A percentile compares a stretch with the other conserved stretches of the same genome.
These are phyloP conservation scores for Scaptomyza montana DNA, from an alignment of 1,140 invertebrate genomes.

Conservation along the genomic window DNA sequence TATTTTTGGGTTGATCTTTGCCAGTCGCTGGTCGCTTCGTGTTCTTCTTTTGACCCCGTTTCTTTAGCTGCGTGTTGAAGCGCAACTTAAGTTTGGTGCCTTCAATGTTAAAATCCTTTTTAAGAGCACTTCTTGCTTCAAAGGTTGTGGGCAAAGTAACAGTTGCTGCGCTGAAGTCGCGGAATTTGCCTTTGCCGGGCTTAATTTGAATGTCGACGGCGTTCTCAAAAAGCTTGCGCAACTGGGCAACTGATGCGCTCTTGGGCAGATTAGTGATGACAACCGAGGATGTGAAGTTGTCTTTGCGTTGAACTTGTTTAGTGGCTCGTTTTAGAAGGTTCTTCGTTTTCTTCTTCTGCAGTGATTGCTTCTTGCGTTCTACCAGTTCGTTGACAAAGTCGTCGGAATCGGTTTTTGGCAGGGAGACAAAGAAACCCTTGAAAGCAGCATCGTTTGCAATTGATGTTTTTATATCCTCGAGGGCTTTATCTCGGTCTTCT, in stretches of 20 bases:
- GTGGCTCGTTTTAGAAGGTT: slow-evolving; percentile 57
- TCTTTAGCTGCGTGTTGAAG: slow-evolving; percentile 59
- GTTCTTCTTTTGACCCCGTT: slow-evolving; percentile 36
- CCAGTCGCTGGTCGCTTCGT: slow-evolving; percentile 37
- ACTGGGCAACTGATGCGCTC: slow-evolving; percentile 54
- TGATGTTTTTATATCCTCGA: slow-evolving; percentile 47
- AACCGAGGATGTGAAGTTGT: slow-evolving; percentile 69
- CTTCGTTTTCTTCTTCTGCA: slow-evolving; percentile 70
- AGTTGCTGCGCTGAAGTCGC: slow-evolving; percentile 64
- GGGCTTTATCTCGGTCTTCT: slow-evolving; percentile 60
- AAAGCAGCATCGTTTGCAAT: slow-evolving; percentile 43
- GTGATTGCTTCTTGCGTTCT: slow-evolving; percentile 60
- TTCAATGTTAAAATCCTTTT: slow-evolving; percentile 53
- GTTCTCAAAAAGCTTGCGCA: slow-evolving; percentile 67
- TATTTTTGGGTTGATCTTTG: slow-evolving; percentile 19
- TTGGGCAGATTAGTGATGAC: slow-evolving; percentile 76
- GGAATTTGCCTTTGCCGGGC: slow-evolving; percentile 64
- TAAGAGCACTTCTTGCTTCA: slow-evolving; percentile 67
- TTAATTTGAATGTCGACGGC: slow-evolving; percentile 78
- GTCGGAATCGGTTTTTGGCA: slow-evolving; percentile 72
- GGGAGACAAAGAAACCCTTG: slow-evolving; percentile 54
- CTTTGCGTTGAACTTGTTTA: slow-evolving; percentile 50
- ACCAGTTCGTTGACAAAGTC: slow-evolving; percentile 74
- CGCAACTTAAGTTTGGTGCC: slow-evolving; percentile 62
- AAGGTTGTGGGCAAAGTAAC: slow-evolving; percentile 69